phyloP scores from a whole-genome alignment of 2,888 invertebrate genomes.

The Acronicta psi region DNA sequence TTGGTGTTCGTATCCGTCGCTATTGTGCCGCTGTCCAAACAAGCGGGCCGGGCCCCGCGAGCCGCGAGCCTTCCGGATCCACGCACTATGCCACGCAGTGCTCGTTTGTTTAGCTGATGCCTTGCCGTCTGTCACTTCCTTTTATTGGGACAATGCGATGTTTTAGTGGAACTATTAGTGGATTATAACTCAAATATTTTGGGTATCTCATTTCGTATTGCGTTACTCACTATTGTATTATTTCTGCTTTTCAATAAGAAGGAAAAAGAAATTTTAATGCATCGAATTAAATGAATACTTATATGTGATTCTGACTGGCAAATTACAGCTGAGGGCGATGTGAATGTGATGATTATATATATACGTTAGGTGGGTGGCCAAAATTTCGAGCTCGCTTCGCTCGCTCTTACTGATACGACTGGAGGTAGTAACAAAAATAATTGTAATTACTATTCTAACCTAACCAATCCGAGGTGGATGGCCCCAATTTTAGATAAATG shows the following conservation, averaged over 20 bases:
- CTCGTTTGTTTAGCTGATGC: constrained; percentile 58
- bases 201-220: constrained; percentile 59
- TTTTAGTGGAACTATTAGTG: constrained; percentile 57
- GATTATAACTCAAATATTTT: constrained; percentile 56
- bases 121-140: constrained; percentile 59
- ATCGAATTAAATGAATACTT: not conserved
- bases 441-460: too few relatives aligned
- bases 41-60: constrained; percentile 49
- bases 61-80: constrained; percentile 65
- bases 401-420: too few relatives aligned
- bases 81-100: constrained; percentile 45
- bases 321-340: not conserved
- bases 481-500: too few relatives aligned
- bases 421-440: too few relatives aligned
- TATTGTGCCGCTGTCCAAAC: constrained; percentile 80
- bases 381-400: too few relatives aligned
- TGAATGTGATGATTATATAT: too few relatives aligned
- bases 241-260: constrained; percentile 17
- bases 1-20: constrained; percentile 73
- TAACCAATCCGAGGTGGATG: too few relatives aligned
- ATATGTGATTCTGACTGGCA: too few relatives aligned
- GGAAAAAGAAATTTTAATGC: not conserved
- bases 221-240: constrained; percentile 51
- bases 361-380: too few relatives aligned
- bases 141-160: constrained; percentile 61